Percentiles rank a stretch among this genome's conserved stretches.
phyloP scores from a whole-genome alignment of 2,797 vertebrate species.

The Crenichthys baileyi region DNA sequence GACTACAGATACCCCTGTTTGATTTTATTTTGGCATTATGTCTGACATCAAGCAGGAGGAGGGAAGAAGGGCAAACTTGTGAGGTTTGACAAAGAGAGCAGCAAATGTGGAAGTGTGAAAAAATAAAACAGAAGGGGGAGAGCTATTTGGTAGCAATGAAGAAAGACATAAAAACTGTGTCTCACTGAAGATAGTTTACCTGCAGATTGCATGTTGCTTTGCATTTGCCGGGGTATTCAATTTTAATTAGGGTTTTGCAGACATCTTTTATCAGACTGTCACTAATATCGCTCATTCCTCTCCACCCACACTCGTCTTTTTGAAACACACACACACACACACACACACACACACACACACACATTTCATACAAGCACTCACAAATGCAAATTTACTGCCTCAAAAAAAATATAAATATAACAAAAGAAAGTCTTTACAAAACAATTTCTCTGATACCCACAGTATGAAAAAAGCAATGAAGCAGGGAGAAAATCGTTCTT shows the following conservation, averaged over 20 bases:
- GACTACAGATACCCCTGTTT: slow-evolving; percentile 60
- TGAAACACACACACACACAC: slow-evolving; percentile 3
- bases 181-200: slow-evolving; percentile 77
- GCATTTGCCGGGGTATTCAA: slow-evolving; percentile 79
- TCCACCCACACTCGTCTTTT: slow-evolving; percentile 4
- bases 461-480: slow-evolving; percentile 65
- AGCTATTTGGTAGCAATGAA: slow-evolving; percentile 74
- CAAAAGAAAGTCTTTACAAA: slow-evolving; percentile 33
- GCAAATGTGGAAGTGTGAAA: slow-evolving; percentile 67
- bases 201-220: slow-evolving; percentile 81
- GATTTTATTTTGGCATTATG: slow-evolving; percentile 71
- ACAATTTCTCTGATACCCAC: slow-evolving; percentile 60
- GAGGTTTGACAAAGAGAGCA: slow-evolving; percentile 62
- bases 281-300: slow-evolving; percentile 68
- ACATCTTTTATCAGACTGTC: slow-evolving; percentile 84
- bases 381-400: slow-evolving; percentile 56
- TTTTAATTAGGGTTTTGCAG: slow-evolving; percentile 86
- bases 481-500: slow-evolving; percentile 54
- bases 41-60: slow-evolving; percentile 60
- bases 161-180: slow-evolving; percentile 71
- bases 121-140: slow-evolving; percentile 70
- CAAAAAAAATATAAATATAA: slow-evolving; percentile 17
- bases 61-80: slow-evolving; percentile 53
- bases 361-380: slow-evolving; percentile 14
- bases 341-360: slow-evolving; percentile 6